phyloP scores from a whole-genome alignment of 2,113 vertebrate genomes.

The Psilopsiagon aymara region DNA sequence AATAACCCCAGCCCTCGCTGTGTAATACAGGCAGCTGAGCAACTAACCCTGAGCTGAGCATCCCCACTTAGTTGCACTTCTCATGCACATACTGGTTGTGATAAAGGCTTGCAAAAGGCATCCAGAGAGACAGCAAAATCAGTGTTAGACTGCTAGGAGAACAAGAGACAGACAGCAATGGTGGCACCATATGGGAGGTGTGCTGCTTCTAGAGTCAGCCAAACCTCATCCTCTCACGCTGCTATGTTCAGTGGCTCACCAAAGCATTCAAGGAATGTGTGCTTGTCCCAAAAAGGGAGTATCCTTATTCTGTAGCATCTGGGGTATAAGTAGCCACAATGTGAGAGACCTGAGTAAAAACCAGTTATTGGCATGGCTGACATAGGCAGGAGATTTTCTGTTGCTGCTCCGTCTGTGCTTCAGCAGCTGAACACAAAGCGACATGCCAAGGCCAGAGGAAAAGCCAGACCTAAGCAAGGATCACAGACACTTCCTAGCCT shows the following conservation, averaged over 20 bases:
- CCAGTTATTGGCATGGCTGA: neutral
- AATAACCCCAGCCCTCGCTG: neutral
- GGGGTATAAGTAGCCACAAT: neutral
- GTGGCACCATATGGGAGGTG: accelerated
- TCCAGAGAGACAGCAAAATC: neutral
- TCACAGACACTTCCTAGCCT: neutral
- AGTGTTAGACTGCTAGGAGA: neutral
- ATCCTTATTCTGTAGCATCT: neutral
- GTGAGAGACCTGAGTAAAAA: neutral
- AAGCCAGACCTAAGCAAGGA: neutral
- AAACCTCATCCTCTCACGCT: accelerated
- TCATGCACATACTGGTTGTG: accelerated
- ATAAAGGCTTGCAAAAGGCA: neutral
- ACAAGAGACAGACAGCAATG: neutral
- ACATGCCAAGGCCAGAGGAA: neutral
- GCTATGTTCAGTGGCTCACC: neutral
- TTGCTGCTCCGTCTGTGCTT: neutral
- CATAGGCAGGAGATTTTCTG: neutral
- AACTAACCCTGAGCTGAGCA: neutral
- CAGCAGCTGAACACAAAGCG: neutral
- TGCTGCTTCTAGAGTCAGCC: neutral
- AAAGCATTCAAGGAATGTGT: accelerated
- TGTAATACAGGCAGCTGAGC: neutral
- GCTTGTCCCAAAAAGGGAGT: neutral
- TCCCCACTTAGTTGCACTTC: neutral